Percentiles rank a stretch among this genome's conserved stretches.
Evolutionary conservation across 2,113 vertebrate genomes (phyloP).

Genomic region (Psephotus haematonotus): DNA sequence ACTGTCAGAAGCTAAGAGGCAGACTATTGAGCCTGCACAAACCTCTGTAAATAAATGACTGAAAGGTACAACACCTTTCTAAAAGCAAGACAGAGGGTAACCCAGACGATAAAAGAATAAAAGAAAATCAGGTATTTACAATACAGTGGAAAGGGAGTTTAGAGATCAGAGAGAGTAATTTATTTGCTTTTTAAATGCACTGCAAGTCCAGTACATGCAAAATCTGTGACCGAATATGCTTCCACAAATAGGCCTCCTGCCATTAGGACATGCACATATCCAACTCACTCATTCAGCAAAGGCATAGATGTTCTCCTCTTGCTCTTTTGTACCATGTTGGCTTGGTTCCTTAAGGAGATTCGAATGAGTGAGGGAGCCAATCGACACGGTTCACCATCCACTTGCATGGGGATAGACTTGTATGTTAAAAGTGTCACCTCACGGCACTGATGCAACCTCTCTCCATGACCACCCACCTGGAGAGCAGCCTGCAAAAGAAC

Average conservation of each 20-base stretch:
- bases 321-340: constrained; percentile 87
- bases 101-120: background rate
- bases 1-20: background rate
- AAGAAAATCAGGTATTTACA: background rate
- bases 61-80: background rate
- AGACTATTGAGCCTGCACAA: background rate
- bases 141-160: background rate
- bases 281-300: constrained; percentile 84
- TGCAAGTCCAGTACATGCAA: constrained; percentile 60
- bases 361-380: constrained; percentile 80
- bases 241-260: background rate
- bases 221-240: background rate
- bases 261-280: background rate
- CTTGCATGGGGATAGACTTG: constrained; percentile 86
- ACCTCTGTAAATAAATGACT: background rate
- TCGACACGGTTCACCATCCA: constrained; percentile 82
- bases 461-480: constrained; percentile 83
- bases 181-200: background rate
- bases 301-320: constrained; percentile 85
- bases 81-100: background rate
- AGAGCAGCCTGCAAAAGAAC: constrained; percentile 75
- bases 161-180: background rate
- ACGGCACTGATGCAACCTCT: constrained; percentile 82
- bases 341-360: constrained; percentile 82
- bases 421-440: constrained; percentile 81